Percentiles rank a stretch among this genome's conserved stretches.
These are phyloP conservation scores for Peromyscus attwateri DNA, from an alignment of 2,797 vertebrate species.

Conservation along the genomic window DNA sequence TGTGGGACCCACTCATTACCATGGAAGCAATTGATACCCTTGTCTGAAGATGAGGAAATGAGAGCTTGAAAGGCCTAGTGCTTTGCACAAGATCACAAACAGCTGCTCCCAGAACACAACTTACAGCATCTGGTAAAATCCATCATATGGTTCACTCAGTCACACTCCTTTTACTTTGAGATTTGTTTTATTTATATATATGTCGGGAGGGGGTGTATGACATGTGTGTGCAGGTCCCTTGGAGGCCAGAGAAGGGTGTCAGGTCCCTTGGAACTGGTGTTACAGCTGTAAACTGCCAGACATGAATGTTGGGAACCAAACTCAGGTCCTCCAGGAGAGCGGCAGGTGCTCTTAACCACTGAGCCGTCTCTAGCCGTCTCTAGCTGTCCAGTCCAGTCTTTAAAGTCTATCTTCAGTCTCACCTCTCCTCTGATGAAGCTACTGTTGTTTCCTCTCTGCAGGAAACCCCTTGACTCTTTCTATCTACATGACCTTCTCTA, in stretches of 20 bases:
- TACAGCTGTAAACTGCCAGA: background rate
- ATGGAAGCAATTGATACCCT: background rate
- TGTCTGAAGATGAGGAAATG: background rate
- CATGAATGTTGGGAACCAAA: background rate
- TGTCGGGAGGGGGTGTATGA: background rate
- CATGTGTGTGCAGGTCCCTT: background rate
- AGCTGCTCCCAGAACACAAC: background rate
- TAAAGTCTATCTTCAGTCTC: background rate
- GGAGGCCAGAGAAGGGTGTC: background rate
- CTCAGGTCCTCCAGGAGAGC: background rate
- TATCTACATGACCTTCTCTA: background rate
- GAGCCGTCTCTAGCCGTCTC: background rate
- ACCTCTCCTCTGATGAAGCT: constrained; percentile 36
- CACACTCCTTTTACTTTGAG: background rate
- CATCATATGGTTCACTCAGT: background rate
- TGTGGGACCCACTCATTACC: background rate
- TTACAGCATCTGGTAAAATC: background rate
- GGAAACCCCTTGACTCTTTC: background rate
- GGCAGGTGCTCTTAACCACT: too few species aligned
- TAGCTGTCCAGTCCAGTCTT: background rate
- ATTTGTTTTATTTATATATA: background rate
- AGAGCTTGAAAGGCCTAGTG: background rate
- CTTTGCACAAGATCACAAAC: background rate
- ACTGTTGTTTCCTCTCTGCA: background rate
- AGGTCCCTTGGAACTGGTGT: background rate